Evolutionary conservation across 2,113 vertebrate species (phyloP).

Genomic region (Takifugu flavidus): DNA sequence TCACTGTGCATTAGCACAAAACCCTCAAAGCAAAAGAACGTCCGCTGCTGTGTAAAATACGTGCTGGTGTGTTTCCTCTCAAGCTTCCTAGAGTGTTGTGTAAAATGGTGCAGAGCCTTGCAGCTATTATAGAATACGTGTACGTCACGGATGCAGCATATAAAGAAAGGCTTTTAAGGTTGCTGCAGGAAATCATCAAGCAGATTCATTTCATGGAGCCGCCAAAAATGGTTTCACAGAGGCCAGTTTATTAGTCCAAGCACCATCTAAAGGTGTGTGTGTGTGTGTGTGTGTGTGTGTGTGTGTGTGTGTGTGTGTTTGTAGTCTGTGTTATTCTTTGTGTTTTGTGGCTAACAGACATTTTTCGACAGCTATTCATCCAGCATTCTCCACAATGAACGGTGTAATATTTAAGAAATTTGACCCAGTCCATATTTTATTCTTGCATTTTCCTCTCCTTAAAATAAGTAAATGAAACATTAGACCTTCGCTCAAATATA

Average conservation of each 20-base stretch:
- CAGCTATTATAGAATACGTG: constrained; percentile 34
- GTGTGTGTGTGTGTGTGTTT: no score
- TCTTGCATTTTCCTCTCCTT: no score
- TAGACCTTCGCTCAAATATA: no score
- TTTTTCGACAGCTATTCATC: no score
- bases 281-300: no score
- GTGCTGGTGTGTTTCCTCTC: constrained; percentile 41
- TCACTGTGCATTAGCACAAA: constrained; percentile 50
- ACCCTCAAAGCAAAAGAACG: constrained; percentile 50
- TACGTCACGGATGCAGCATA: constrained; percentile 7
- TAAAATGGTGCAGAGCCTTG: constrained; percentile 4
- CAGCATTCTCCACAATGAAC: no score
- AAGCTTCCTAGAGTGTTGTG: constrained; percentile 28
- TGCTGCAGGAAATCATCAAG: constrained; percentile 30
- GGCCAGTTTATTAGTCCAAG: constrained; percentile 29
- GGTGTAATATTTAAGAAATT: no score
- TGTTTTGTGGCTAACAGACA: no score
- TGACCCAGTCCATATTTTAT: no score
- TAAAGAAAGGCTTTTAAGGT: constrained; percentile 29
- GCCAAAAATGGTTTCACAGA: constrained; percentile 13
- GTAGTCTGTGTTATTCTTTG: no score
- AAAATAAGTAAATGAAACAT: no score
- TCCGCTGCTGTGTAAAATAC: constrained; percentile 46
- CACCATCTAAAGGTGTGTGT: neutral
- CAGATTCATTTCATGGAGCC: constrained; percentile 20